Conservation (phyloP, 2,113 vertebrate genomes). For the Addax nasomaculatus region DNA sequence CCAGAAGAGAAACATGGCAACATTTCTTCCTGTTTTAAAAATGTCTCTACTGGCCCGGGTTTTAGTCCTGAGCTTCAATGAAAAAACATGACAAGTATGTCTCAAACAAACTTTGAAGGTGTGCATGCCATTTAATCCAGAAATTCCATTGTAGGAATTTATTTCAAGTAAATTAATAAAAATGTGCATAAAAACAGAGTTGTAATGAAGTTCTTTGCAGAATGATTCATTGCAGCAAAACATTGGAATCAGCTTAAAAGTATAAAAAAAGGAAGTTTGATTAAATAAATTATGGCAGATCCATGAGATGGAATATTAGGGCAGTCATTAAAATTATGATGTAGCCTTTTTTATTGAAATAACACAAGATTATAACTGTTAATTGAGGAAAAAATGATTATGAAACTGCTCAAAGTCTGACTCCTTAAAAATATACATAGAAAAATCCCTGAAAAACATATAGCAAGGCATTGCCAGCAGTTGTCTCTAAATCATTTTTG, state of each 20-base stretch:
- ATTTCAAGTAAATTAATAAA: slow-evolving; percentile 20
- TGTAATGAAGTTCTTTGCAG: not conserved
- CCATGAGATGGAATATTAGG: not conserved
- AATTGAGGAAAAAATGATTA: not conserved
- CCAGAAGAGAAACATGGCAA: not conserved
- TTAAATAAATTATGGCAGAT: not conserved
- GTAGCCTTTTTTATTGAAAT: not conserved
- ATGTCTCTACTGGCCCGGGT: not conserved
- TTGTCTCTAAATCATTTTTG: not conserved
- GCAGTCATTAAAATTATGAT: not conserved
- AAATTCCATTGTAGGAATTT: slow-evolving; percentile 16
- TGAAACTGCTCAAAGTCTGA: not conserved
- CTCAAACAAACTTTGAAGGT: not conserved
- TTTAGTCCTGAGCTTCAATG: slow-evolving; percentile 19
- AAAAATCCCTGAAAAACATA: not conserved
- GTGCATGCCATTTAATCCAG: not conserved
- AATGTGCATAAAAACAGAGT: not conserved
- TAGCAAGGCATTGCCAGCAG: not conserved
- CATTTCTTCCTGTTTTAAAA: slow-evolving; percentile 14
- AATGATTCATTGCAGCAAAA: not conserved
- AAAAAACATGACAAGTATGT: not conserved
- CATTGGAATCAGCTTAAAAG: not conserved
- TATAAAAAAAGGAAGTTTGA: not conserved
- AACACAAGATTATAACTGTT: not conserved
- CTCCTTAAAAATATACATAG: not conserved